Evolutionary conservation across 2,113 vertebrate genomes (phyloP), one percentile per base, ranked within the genome.

Genomic region (Plectropomus leopardus): DNA sequence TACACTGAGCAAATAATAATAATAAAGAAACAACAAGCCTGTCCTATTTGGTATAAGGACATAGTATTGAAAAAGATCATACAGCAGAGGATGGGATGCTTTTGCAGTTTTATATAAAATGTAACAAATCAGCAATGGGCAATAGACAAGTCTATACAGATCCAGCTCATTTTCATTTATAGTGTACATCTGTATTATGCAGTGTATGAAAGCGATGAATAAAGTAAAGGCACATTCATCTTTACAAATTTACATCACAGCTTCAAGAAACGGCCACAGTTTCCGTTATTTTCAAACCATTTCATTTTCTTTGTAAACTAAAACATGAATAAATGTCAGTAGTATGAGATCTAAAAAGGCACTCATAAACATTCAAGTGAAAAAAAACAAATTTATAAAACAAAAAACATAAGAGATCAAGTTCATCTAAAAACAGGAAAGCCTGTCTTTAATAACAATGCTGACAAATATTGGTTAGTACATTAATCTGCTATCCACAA

Each of bases 61-160:
- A 47, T 36, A 51, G 19, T 45, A 17, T n/a, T n/a, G 7, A 4
- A 74, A 17, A 3, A 44, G 23, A 60, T 23, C 8, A 40, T 13
- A 44, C 10, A 10, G 30, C 40, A 69, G 7, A 5, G 53, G 23
- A 64, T 68, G 42, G 3, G n/a, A n/a, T n/a, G n/a, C n/a, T 76
- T 72, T 73, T 3, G 83, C 23, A 48, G 16, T 15, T 54, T 63
- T 58, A 76, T 78, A 48, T 34, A 73, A 24, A n/a, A 55, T 21
- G 60, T 28, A 28, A 8, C 5, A 5, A 28, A 65, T n/a, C 10
- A 19, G 24, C 26, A 47, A 45, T 63, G 40, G 11, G 4, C 1
- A 26, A 44, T 4, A 63, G n/a, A n/a, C 14, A 3, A 55, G 11
- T 40, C 15, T 15, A 63, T 24, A 15, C 24, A 63, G 15, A 63